Base-by-base conservation (phyloP, 2,797 vertebrate species). In the Rhabdomys pumilio region DNA sequence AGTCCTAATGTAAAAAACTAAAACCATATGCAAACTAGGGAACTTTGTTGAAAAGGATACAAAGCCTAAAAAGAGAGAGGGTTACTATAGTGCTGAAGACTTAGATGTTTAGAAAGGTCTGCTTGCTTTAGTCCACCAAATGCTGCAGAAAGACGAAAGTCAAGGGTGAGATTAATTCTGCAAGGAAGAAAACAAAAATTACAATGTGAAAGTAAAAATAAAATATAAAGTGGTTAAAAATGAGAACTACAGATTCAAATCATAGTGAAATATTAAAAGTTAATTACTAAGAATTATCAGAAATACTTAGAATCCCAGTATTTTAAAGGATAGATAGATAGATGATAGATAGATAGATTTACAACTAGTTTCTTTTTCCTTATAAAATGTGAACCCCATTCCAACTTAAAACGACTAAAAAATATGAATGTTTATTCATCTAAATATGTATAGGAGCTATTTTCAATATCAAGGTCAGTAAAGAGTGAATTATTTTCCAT, bases 1-100 rank as follows among this genome's bases (percentile, higher is more conserved):
- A 87, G 73, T 38, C 90, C 11, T 90, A 92, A 86, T 67, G 50
- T 44, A 76, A 80, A 85, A 93, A 98, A 93, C 73, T 89, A 72
- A 94, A 96, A 91, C 82, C 89, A 83, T 89, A 72, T 83, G 85
- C 50, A 96, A 96, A 86, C 61, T 76, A 90, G 15, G 9, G 94
- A 17, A 11, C 14, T 88, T 93, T 86, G 82, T 19, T 87, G 88
- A 92, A 94, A 50, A 53, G 44, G 38, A 83, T 50, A 73, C 5
- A 17, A 80, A 96, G 61, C 22, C 47, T 6, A 34, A n/a, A 93
- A 65, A 22, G 29, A 80, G 47, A 88, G 79, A 81, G 12, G 31
- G 59, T 44, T 86, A 3, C 15, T 75, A 11, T 11, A 72, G 17
- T n/a, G 65, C 53, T 76, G 26, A 24, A 89, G 11, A 75, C 26